Evolutionary conservation across 2,113 vertebrate genomes (phyloP), one percentile per base, ranked within the genome.

Genomic region (Odobenus rosmarus): DNA sequence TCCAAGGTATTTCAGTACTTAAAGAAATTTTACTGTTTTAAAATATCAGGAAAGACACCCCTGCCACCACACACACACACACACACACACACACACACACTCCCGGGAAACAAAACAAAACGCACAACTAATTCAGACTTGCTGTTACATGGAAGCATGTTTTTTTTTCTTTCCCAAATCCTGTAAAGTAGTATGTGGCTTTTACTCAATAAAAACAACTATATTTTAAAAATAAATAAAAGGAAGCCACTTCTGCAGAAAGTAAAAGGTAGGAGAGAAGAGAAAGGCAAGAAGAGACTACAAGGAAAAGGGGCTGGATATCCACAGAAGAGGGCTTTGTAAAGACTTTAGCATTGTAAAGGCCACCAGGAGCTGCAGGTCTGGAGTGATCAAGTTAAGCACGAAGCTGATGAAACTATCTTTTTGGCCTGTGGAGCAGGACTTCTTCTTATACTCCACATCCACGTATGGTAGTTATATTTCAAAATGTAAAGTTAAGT

Each of bases 301-400:
- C 23, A 28, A 61, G 4, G 36, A 83, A 39, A 33, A 72, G 42
- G 21, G 36, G 8, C 42, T 55, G 33, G 51, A 46, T 59, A 71
- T 51, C 9, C 11, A 57, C 16, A 39, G 0, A 14, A 28, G 33
- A 84, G 19, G 8, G 14, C 13, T 61, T 39, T n/a, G 42, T 14
- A 7, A n/a, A 51, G 6, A 87, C 36, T 21, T 9, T 1, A 9
- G 1, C 11, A 5, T 33, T 51, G 1, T 8, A 21, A 10, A 2
- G 62, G 36, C 5, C 62, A 26, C 2, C 3, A 28, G 53, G 33
- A 49, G 53, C 83, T 55, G 28, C 77, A 24, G 3, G 46, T 10
- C 10, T 57, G 16, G 31, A 7, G 13, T 1, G 4, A 18, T 4
- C 14, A 0, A 11, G 31, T 3, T 0, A 39, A n/a, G 42, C 31